Base-by-base conservation (phyloP, 1,140 invertebrate species). In the Brachionus asplanchnoidis region DNA sequence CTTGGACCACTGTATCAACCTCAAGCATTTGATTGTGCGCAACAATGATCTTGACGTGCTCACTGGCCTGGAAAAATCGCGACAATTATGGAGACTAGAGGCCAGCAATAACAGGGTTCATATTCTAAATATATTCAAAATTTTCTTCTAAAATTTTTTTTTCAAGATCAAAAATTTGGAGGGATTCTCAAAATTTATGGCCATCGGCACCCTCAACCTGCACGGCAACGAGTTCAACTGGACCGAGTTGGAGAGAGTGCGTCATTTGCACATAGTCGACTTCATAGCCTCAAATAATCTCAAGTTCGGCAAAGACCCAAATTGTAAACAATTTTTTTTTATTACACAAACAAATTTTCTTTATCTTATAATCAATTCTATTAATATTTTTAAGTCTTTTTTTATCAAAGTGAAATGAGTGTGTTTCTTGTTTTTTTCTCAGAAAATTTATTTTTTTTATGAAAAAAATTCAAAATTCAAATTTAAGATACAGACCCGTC, bases 211-310 rank as follows among this genome's bases (percentile, higher is more conserved):
- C n/a, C 53, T 90, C 2, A 87, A 88, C 46, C 85, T 90, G 11
- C 86, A 88, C 4, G 88, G 88, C 85, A 90, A 90, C 85, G 85
- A 89, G 32, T 78, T 89, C 26, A 85, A 84, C 7, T 90, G 89
- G 89, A 83, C 85, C 44, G 87, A 88, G 82, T 85, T 90, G 12
- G 87, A 86, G 32, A 88, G 88, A 85, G 87, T 90, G 8, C 84
- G 87, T 14, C 88, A 90, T 84, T 84, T 89, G 53, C 88, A 89
- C 75, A 87, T 90, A 44, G 86, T 90, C 1, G 87, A 88, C 75
- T 87, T 90, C 12, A 88, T 87, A 86, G 86, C 89, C 42, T 88
- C 89, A 87, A 88, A 89, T 53, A 90, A 90, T 85, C 85, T 84
- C 9, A 85, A 88, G 40, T 85, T 90, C 36, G 88, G 89, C 65